Evolutionary conservation across 2,113 vertebrate species (phyloP).

Genomic region (Polyodon spathula): DNA sequence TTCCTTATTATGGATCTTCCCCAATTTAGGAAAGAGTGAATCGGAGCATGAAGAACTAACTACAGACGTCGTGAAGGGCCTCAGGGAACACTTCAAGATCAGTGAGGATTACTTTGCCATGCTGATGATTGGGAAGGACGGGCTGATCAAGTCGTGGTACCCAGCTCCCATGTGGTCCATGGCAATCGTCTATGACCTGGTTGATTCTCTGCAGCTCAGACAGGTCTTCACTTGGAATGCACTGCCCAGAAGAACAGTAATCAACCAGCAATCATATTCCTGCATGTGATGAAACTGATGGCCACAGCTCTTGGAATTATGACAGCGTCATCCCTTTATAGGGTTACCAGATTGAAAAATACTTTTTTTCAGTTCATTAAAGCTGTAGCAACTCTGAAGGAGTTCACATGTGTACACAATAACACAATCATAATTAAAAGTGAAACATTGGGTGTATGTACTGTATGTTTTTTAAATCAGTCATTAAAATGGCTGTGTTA

Average conservation of each 20-base stretch:
- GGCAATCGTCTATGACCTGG: slow-evolving; percentile 58
- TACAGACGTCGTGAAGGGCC: slow-evolving; percentile 36
- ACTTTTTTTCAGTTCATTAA: no score
- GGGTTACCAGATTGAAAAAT: no score
- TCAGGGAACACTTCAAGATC: slow-evolving; percentile 58
- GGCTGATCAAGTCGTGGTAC: slow-evolving; percentile 59
- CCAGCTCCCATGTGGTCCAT: slow-evolving; percentile 59
- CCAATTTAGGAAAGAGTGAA: slow-evolving; percentile 48
- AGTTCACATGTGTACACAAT: no score
- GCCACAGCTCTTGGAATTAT: slow-evolving; percentile 30
- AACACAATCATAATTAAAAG: no score
- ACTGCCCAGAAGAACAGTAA: slow-evolving; percentile 40
- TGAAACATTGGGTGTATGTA: no score
- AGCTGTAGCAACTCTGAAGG: no score
- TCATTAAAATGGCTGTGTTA: no score
- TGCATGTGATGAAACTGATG: background rate
- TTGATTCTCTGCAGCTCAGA: slow-evolving; percentile 59
- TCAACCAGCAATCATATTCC: background rate
- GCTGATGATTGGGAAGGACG: slow-evolving; percentile 59
- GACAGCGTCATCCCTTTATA: slow-evolving; percentile 13
- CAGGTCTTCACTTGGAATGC: slow-evolving; percentile 50
- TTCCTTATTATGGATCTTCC: background rate
- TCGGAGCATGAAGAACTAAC: slow-evolving; percentile 46
- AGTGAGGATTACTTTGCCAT: slow-evolving; percentile 60
- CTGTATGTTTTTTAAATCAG: no score